Evolutionary conservation across 2,797 vertebrate genomes (phyloP).

Genomic region (Argentina silus): DNA sequence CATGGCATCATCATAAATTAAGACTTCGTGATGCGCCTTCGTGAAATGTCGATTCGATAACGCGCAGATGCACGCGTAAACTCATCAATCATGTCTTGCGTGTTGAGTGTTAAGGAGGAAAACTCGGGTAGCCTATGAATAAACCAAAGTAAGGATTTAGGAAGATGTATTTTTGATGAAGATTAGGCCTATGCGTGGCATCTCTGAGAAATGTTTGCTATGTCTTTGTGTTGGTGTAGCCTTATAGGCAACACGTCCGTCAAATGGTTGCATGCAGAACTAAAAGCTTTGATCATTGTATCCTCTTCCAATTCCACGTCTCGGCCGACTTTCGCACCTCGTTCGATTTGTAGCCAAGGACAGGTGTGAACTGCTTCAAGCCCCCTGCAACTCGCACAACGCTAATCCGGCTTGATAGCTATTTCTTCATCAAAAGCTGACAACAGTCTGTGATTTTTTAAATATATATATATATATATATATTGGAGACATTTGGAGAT

Average conservation of each 20-base stretch:
- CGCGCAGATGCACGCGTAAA: too few species aligned
- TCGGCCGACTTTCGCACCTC: constrained; percentile 63
- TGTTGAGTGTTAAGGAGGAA: too few species aligned
- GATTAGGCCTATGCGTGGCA: constrained; percentile 2
- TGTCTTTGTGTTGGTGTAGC: neutral
- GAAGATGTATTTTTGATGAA: constrained; percentile 47
- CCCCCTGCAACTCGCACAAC: neutral
- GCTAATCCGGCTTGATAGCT: constrained; percentile 45
- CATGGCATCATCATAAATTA: neutral
- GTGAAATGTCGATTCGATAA: too few species aligned
- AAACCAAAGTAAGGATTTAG: too few species aligned
- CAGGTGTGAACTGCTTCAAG: constrained; percentile 27
- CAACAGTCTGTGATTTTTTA: constrained; percentile 55
- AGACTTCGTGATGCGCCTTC: neutral
- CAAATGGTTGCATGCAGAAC: constrained; percentile 37
- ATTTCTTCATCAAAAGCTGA: constrained; percentile 54
- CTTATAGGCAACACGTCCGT: constrained; percentile 59
- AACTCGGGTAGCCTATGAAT: too few species aligned
- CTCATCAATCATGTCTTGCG: too few species aligned
- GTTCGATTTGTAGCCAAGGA: constrained; percentile 12
- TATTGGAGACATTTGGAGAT: too few species aligned
- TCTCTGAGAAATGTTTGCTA: constrained; percentile 16
- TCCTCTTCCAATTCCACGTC: constrained; percentile 51
- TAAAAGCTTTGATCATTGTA: constrained; percentile 62
- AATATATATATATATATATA: constrained; percentile 25